Conservation (phyloP, 2,113 vertebrate species). For the Trematocara macrostoma region DNA sequence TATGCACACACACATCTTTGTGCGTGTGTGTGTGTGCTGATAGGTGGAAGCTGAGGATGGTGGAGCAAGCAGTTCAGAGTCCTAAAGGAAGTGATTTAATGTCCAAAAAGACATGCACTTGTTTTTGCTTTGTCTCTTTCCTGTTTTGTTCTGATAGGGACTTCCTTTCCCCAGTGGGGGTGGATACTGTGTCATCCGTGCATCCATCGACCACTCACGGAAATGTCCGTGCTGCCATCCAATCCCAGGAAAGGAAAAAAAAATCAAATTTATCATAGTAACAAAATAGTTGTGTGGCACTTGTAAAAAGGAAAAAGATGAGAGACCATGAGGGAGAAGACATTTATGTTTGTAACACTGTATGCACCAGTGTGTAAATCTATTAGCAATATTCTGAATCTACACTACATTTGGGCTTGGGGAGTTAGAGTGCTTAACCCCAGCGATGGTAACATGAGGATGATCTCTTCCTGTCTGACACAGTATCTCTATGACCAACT, state of each 20-base stretch:
- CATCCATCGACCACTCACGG: slow-evolving; percentile 40
- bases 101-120: slow-evolving; percentile 75
- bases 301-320: not conserved
- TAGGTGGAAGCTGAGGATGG: not conserved
- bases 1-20: not conserved
- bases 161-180: slow-evolving; percentile 75
- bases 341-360: not conserved
- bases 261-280: not conserved
- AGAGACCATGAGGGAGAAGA: not conserved
- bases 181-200: slow-evolving; percentile 73
- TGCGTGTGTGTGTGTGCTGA: not conserved
- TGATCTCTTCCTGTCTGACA: slow-evolving; percentile 67
- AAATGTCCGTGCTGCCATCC: slow-evolving; percentile 53
- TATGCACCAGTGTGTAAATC: not conserved
- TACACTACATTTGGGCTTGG: not conserved
- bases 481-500: slow-evolving; percentile 58
- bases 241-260: not conserved
- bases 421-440: slow-evolving; percentile 15
- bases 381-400: not conserved
- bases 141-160: slow-evolving; percentile 80
- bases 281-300: not conserved
- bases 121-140: slow-evolving; percentile 74
- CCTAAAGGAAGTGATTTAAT: slow-evolving; percentile 77
- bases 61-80: slow-evolving; percentile 24
- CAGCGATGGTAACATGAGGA: slow-evolving; percentile 51